Base-by-base conservation (phyloP, 1,140 invertebrate genomes). In the Cydia strobilella region DNA sequence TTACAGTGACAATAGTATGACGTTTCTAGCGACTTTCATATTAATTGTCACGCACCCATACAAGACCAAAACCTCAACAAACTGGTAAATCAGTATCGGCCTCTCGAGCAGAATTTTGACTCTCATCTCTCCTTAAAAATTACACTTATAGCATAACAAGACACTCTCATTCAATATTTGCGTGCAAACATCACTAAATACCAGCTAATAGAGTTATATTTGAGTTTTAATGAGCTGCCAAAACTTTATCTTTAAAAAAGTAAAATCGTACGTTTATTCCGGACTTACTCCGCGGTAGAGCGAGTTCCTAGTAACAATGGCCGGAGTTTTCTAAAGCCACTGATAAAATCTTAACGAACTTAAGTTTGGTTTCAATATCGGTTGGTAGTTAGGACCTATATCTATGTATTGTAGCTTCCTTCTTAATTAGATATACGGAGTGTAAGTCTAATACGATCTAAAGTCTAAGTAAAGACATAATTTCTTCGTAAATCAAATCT, bases 311-410 rank as follows among this genome's bases (percentile, higher is more conserved):
- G 2, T 18, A 23, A 59, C 54, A 23, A 59, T 23, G 54, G 20
- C 0, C 54, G 18, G 7, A 59, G 54, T 59, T 59, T 59, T 59
- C 20, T 59, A 7, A 59, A 59, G 54, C 54, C 54, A 59, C 54
- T 59, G 54, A 59, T 59, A 59, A 59, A 23, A 59, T 59, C 54
- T 59, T 59, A 59, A 59, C 54, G 20, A 59, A 59, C 20, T 23
- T 59, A n/a, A 18, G 15, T 51, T 51, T 23, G 54, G 54, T 59
- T 59, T 59, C 54, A 23, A 59, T 59, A 59, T 18, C 10, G 20
- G 18, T 12, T 12, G 4, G 1, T 20, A n/a, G 15, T 1, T 23
- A 59, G 9, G 10, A 7, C 0, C 18, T 54, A 18, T 54, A 54
- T 5, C n/a, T 18, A 18, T 18, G 51, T 54, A 18, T 18, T 9